Evolutionary conservation across 2,113 vertebrate genomes (phyloP), one percentile per base, ranked within the genome.

Genomic region (Nicator chloris): DNA sequence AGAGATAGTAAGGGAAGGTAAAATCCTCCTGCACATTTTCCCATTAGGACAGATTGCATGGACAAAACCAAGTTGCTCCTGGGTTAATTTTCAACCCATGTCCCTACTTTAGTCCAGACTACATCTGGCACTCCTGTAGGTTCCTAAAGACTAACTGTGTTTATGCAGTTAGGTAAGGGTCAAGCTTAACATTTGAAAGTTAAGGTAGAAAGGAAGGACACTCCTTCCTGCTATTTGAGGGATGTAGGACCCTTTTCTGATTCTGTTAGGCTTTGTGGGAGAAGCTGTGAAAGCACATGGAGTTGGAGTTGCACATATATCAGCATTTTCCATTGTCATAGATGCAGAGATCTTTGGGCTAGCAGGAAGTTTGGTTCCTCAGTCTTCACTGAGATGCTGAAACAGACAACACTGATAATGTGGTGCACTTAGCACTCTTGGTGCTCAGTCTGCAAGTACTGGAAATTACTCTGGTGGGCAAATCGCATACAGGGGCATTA

Each of bases 321-420:
- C 19, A 16, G 14, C 22, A 31, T 42, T 75, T 63, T 37, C 56
- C 35, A 7, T 2, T 24, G 53, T 37, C 57, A 37, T 15, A 39
- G 51, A n/a, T 8, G 10, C 22, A 73, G n/a, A 17, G 11, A 54
- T 72, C 8, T 5, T 1, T 68, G 24, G 11, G 19, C 11, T 27
- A 64, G 40, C 42, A 44, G 24, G 35, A 75, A 11, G 18, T 53
- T 81, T 79, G 40, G 22, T 22, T 90, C 47, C 23, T 77, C 37
- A 69, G 0, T 30, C 33, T 53, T n/a, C 44, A 22, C 8, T 16
- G 31, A 42, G 45, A 44, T 60, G 49, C 44, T 11, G 2, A 72
- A 72, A 51, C 2, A 63, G 42, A 39, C 1, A 1, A 28, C 33
- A 35, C 8, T 22, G 44, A 14, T 16, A 65, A 40, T 1, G 0